phyloP scores from a whole-genome alignment of 1,140 invertebrate genomes.

The Drosophila nigrodunni region DNA sequence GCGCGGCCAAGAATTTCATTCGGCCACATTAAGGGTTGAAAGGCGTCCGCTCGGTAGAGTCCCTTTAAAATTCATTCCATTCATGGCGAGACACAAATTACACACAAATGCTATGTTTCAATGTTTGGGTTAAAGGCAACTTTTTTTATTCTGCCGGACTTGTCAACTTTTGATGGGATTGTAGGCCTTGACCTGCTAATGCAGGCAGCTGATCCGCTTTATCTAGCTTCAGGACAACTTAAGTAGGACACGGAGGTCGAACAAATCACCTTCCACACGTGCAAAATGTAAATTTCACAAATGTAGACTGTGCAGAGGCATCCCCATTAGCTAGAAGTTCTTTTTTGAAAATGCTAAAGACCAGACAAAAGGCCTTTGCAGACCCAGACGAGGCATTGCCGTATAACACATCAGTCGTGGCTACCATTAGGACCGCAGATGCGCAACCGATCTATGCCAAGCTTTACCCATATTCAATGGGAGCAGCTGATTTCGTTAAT shows the following conservation, averaged over 20 bases:
- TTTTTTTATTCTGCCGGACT: constrained; percentile 23
- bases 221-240: constrained; percentile 1
- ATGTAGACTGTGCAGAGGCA: too few relatives aligned
- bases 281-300: too few relatives aligned
- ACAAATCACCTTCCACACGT: too few relatives aligned
- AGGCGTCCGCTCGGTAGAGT: not conserved
- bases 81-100: not conserved
- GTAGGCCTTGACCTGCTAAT: constrained; percentile 18
- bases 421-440: not conserved
- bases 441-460: not conserved
- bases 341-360: too few relatives aligned
- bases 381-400: too few relatives aligned
- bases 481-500: not conserved
- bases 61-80: too few relatives aligned
- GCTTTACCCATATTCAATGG: constrained; percentile 5
- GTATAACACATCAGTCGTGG: too few relatives aligned
- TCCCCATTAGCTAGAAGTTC: too few relatives aligned
- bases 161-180: constrained; percentile 29
- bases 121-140: constrained; percentile 25
- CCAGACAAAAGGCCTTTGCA: too few relatives aligned
- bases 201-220: constrained; percentile 16
- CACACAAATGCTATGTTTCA: constrained; percentile 16
- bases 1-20: constrained; percentile 13
- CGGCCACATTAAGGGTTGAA: not conserved
- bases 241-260: too few relatives aligned